These are phyloP conservation scores for Chelonus insularis DNA, from an alignment of 1,140 invertebrate species.

Conservation along the genomic window DNA sequence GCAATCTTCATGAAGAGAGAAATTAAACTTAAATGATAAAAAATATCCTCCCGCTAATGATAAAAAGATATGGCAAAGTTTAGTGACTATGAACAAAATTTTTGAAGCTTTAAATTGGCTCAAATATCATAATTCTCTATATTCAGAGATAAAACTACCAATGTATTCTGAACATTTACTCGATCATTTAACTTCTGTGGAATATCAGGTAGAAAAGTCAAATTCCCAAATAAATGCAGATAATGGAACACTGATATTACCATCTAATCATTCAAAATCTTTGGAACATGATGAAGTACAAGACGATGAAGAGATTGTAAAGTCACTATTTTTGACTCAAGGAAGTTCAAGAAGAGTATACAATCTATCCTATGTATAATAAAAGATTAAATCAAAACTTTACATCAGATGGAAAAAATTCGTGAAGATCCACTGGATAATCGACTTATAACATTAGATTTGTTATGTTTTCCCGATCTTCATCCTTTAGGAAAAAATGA, in stretches of 20 bases:
- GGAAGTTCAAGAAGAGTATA: slow-evolving; percentile 30
- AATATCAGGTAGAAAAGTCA: too few species aligned
- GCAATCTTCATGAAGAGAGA: too few species aligned
- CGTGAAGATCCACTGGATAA: neutral
- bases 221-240: too few species aligned
- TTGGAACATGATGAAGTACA: too few species aligned
- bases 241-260: neutral
- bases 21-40: too few species aligned
- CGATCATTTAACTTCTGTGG: too few species aligned
- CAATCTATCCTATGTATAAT: slow-evolving; percentile 31
- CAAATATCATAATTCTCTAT: too few species aligned
- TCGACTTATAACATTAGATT: slow-evolving; percentile 12
- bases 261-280: neutral
- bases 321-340: slow-evolving; percentile 20
- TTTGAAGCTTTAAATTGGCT: too few species aligned
- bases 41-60: slow-evolving; percentile 29
- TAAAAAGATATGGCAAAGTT: slow-evolving; percentile 29
- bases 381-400: slow-evolving; percentile 27
- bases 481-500: slow-evolving; percentile 23
- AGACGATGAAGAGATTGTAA: too few species aligned
- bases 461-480: slow-evolving; percentile 29
- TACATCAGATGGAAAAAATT: slow-evolving; percentile 17
- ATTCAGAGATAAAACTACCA: too few species aligned
- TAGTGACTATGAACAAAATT: slow-evolving; percentile 30
- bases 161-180: too few species aligned